Conservation (phyloP, 2,797 vertebrate species). For the Chaenodraco wilsoni region DNA sequence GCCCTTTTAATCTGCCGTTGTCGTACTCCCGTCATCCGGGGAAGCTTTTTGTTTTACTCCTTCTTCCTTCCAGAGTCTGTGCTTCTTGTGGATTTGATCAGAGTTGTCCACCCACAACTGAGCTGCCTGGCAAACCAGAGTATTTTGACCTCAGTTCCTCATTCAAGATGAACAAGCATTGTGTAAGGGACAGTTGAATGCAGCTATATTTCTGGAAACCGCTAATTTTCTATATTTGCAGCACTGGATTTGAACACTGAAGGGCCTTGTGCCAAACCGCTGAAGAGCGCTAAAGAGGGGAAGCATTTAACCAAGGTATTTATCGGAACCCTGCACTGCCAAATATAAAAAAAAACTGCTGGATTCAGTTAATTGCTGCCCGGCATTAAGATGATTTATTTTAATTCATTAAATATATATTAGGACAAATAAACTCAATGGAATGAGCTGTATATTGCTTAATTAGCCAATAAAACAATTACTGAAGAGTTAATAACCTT, state of each 20-base stretch:
- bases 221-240: constrained; percentile 64
- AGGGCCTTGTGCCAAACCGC: constrained; percentile 57
- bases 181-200: constrained; percentile 26
- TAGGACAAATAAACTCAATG: constrained; percentile 28
- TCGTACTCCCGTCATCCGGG: constrained; percentile 30
- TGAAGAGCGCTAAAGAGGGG: constrained; percentile 44
- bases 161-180: constrained; percentile 43
- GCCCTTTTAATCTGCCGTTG: constrained; percentile 51
- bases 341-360: constrained; percentile 60
- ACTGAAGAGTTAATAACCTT: constrained; percentile 45
- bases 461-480: constrained; percentile 57
- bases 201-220: constrained; percentile 54
- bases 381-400: constrained; percentile 50
- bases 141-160: constrained; percentile 42
- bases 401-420: constrained; percentile 42
- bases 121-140: constrained; percentile 38
- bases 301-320: constrained; percentile 47
- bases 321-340: constrained; percentile 34
- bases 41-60: constrained; percentile 32
- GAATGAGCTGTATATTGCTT: constrained; percentile 30
- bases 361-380: constrained; percentile 22
- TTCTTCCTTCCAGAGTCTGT: constrained; percentile 13
- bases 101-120: constrained; percentile 35
- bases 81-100: constrained; percentile 39
- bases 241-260: constrained; percentile 37